Evolutionary conservation across 2,797 vertebrate genomes (phyloP).

Genomic region (Micropoecilia bifurca): DNA sequence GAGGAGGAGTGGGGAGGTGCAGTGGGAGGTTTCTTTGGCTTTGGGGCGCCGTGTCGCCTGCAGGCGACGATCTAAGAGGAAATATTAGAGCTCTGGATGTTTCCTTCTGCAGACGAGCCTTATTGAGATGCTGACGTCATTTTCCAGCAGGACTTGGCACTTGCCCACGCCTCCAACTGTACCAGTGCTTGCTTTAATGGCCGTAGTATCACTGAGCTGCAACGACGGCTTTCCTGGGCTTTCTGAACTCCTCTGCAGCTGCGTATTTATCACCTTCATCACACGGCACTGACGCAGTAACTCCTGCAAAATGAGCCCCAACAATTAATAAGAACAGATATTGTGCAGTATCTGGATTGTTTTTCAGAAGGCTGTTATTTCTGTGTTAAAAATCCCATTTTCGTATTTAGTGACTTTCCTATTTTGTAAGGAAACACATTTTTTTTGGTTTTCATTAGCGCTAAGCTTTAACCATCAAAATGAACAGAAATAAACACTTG

Average conservation of each 20-base stretch:
- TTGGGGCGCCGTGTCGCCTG: not conserved
- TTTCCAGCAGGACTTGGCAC: not conserved
- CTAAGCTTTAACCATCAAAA: not conserved
- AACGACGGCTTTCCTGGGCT: too few relatives aligned
- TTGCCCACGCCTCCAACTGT: not conserved
- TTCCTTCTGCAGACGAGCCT: not conserved
- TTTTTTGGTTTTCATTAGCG: not conserved
- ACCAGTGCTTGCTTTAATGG: not conserved
- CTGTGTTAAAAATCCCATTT: not conserved
- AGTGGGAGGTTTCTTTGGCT: not conserved
- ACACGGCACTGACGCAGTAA: not conserved
- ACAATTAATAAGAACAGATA: not conserved
- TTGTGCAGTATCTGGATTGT: too few relatives aligned
- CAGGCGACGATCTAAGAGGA: not conserved
- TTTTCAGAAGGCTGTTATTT: constrained; percentile 1
- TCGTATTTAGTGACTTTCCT: not conserved
- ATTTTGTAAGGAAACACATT: not conserved
- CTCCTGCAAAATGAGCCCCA: not conserved
- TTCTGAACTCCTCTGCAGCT: not conserved
- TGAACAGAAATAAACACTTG: not conserved
- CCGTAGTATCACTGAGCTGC: not conserved
- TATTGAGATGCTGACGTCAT: not conserved
- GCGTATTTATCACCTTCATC: not conserved
- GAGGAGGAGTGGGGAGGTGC: not conserved
- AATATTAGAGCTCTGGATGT: not conserved